Percentiles rank a stretch among this genome's conserved stretches.
These are phyloP conservation scores for Syngnathoides biaculeatus DNA, from an alignment of 2,113 vertebrate species.

Conservation along the genomic window DNA sequence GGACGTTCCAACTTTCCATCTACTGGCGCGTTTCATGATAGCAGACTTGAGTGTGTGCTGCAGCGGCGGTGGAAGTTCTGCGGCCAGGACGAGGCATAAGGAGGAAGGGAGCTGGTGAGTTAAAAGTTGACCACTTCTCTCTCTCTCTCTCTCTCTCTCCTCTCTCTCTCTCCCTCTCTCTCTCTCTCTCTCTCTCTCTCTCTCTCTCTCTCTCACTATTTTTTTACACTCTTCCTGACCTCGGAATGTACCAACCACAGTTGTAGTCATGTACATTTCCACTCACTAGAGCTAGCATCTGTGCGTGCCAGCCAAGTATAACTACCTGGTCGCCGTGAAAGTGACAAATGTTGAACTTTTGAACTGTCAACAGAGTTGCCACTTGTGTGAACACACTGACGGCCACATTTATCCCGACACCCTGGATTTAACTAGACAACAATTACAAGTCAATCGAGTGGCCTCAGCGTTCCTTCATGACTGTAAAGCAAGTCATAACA, in stretches of 20 bases:
- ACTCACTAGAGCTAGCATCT: not conserved
- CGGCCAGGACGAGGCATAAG: slow-evolving; percentile 39
- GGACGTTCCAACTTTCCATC: slow-evolving; percentile 2
- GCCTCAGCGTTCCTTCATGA: not conserved
- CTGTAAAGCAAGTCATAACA: not conserved
- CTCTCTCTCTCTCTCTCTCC: no score
- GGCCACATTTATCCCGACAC: not conserved
- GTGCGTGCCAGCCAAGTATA: not conserved
- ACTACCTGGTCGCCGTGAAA: not conserved
- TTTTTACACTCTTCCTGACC: not conserved
- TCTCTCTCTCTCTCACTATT: not conserved
- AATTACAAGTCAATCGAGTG: slow-evolving; percentile 15
- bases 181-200: not conserved
- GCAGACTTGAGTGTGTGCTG: slow-evolving; percentile 19
- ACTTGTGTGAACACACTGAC: not conserved
- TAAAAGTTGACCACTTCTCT: slow-evolving; percentile 60
- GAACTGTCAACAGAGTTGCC: slow-evolving; percentile 11
- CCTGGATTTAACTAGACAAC: not conserved
- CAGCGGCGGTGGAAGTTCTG: slow-evolving; percentile 9
- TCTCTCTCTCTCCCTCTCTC: no score
- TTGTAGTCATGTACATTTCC: not conserved
- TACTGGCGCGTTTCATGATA: slow-evolving; percentile 22
- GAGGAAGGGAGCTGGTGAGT: slow-evolving; percentile 70
- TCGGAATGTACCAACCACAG: not conserved
- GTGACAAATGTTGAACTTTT: slow-evolving; percentile 16